Base-by-base conservation (phyloP, 2,888 invertebrate species). In the Acleris sparsana region DNA sequence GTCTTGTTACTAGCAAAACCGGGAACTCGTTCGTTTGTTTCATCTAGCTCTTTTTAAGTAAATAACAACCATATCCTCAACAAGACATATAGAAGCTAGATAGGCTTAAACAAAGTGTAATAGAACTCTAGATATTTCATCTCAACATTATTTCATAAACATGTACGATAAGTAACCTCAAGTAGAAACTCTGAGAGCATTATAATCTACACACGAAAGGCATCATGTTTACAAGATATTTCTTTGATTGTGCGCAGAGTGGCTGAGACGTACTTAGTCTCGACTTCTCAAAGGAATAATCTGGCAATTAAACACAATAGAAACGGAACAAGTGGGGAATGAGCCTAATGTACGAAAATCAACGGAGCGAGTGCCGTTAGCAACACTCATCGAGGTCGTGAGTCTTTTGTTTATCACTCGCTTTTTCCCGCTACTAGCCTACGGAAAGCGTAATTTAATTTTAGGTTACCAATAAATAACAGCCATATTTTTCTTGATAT, bases 301-400 rank as follows among this genome's bases (percentile, higher is more conserved):
- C 59, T 43, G 63, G 58, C 48, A 64, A 64, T 64, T 64, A 59
- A 52, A 52, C 60, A 63, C 58, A 64, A 64, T 53, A 59, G 59
- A 57, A 58, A 43, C 39, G 58, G 53, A 29, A 59, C 58, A 64
- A 64, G 59, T 64, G 59, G 53, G 13, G 52, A 52, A 57, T 63
- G 52, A 59, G 63, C 63, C 59, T 64, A 51, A 60, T 59, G 46
- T 59, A 64, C 53, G 39, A 53, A 53, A 59, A 59, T 46, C 52
- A 64, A 53, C 20, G 57, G 13, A 51, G 39, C 52, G 13, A 51
- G 51, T 18, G 46, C 22, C 43, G 43, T 52, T 43, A 60, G 58
- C n/a, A 57, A 57, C 44, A 57, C 51, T 55, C 56, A 39, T 39
- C 17, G 55, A 48, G 33, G 7, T 11, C 22, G n/a, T n/a, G 22